These are phyloP conservation scores for Apistogramma diplotaenia DNA, from an alignment of 2,113 vertebrate genomes.

Conservation along the genomic window DNA sequence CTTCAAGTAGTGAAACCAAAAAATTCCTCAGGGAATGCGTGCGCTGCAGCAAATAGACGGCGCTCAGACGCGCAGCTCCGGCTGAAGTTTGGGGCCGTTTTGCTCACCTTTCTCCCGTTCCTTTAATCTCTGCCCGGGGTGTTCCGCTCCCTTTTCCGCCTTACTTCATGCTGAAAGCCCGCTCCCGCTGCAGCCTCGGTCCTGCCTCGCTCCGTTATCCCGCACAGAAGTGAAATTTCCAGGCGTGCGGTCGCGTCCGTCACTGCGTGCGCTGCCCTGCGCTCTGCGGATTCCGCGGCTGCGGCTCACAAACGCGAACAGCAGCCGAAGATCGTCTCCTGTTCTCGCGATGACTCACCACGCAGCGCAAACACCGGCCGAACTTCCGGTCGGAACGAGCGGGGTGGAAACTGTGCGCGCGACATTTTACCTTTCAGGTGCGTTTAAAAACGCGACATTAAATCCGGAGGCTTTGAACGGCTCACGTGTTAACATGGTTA, in stretches of 20 bases:
- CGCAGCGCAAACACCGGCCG: accelerated
- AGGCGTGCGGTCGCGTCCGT: not conserved
- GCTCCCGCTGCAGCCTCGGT: not conserved
- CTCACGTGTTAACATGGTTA: no score
- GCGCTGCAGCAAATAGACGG: slow-evolving; percentile 35
- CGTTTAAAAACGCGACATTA: not conserved
- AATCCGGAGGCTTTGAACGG: not conserved
- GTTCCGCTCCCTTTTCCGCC: not conserved
- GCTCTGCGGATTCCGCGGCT: not conserved
- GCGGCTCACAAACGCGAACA: slow-evolving; percentile 2
- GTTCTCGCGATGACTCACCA: accelerated
- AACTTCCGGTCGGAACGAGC: not conserved
- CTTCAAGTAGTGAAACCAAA: not conserved
- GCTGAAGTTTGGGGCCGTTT: slow-evolving; percentile 26
- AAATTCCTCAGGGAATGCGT: not conserved
- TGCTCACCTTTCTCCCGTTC: slow-evolving; percentile 26
- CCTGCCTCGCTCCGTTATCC: not conserved
- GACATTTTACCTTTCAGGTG: not conserved
- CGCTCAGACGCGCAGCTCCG: slow-evolving; percentile 8
- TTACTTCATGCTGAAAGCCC: not conserved
- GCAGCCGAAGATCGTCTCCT: slow-evolving; percentile 25
- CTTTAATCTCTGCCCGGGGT: not conserved
- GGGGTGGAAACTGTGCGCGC: not conserved
- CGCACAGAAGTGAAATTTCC: not conserved
- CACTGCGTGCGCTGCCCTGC: not conserved